A percentile compares a stretch with the other conserved stretches of the same genome.
phyloP scores from a whole-genome alignment of 2,888 invertebrate species.

The Drosophila dives region DNA sequence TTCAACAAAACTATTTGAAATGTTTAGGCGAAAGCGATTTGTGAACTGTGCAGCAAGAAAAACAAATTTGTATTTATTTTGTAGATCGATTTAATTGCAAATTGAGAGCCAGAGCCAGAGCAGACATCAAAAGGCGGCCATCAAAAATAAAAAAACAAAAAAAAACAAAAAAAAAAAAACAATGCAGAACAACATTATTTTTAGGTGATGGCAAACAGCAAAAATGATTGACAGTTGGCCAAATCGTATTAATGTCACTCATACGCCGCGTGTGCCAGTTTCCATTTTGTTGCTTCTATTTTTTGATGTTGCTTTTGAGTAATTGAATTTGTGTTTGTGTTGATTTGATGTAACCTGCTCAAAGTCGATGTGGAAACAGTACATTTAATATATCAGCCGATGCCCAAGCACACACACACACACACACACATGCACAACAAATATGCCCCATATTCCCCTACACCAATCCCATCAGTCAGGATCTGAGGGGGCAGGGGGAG shows the following conservation, averaged over 20 bases:
- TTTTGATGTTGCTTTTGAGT: slow-evolving; percentile 55
- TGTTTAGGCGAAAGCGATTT: slow-evolving; percentile 2
- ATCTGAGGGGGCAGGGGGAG: neutral
- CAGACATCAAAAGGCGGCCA: slow-evolving; percentile 57
- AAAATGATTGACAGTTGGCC: slow-evolving; percentile 78
- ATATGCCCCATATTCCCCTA: neutral
- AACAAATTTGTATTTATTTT: slow-evolving; percentile 53
- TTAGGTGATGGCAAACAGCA: slow-evolving; percentile 38
- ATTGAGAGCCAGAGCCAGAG: slow-evolving; percentile 34
- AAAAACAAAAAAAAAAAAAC: slow-evolving; percentile 14
- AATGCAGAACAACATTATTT: slow-evolving; percentile 32
- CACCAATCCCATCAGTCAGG: neutral
- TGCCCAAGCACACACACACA: slow-evolving; percentile 3
- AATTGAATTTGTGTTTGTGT: slow-evolving; percentile 79
- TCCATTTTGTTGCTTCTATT: neutral
- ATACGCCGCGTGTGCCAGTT: slow-evolving; percentile 48
- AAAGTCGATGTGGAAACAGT: slow-evolving; percentile 37
- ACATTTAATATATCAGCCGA: slow-evolving; percentile 52
- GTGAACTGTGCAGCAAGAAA: slow-evolving; percentile 1
- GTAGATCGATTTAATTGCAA: slow-evolving; percentile 75
- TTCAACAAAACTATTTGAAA: neutral
- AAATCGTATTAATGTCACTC: slow-evolving; percentile 82
- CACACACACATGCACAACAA: slow-evolving; percentile 14
- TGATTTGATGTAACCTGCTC: slow-evolving; percentile 71
- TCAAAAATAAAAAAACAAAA: neutral